Conservation (phyloP, 1,140 invertebrate species). For the Philaenus spumarius region DNA sequence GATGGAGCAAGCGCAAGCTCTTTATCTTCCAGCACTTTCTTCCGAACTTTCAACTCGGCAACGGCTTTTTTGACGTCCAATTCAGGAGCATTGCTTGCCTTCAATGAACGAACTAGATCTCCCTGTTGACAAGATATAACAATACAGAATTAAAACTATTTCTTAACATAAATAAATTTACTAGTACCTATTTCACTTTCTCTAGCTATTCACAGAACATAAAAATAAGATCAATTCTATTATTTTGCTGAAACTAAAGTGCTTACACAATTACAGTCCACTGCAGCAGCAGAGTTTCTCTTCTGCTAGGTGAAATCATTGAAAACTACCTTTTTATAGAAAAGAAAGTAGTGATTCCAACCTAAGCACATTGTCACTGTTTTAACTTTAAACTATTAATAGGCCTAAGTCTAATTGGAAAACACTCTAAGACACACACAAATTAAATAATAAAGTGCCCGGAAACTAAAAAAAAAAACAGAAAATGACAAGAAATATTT, state of each 20-base stretch:
- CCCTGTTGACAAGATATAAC: slow-evolving; percentile 49
- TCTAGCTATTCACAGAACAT: neutral
- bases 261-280: too few relatives aligned
- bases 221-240: neutral
- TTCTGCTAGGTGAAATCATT: too few relatives aligned
- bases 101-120: slow-evolving; percentile 81
- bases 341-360: too few relatives aligned
- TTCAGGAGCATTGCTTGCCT: slow-evolving; percentile 78
- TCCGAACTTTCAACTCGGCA: slow-evolving; percentile 82
- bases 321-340: neutral
- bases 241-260: neutral
- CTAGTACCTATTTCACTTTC: neutral
- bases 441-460: too few relatives aligned
- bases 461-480: too few relatives aligned
- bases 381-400: too few relatives aligned
- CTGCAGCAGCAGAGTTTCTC: too few relatives aligned
- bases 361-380: too few relatives aligned
- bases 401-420: too few relatives aligned
- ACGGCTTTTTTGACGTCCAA: slow-evolving; percentile 91
- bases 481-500: too few relatives aligned
- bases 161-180: slow-evolving; percentile 14
- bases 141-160: slow-evolving; percentile 15
- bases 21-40: slow-evolving; percentile 90
- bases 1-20: slow-evolving; percentile 75
- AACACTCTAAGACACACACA: too few relatives aligned